Evolutionary conservation across 2,113 vertebrate genomes (phyloP).

Genomic region (Heloderma charlesbogerti): DNA sequence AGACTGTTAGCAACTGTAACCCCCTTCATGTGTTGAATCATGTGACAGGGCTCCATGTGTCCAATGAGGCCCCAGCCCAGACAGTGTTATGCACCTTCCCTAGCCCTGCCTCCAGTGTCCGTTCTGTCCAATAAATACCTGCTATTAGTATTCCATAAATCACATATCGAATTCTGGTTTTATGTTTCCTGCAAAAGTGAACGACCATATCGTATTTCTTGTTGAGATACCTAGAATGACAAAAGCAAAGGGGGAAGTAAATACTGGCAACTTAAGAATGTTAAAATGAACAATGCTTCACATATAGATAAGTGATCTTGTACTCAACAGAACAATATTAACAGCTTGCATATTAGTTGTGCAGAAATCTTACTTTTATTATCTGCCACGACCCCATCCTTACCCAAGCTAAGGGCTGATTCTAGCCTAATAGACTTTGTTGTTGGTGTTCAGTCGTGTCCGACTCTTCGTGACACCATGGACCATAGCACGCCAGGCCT

Average conservation of each 20-base stretch:
- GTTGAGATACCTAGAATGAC: constrained; percentile 74
- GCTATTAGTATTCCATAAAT: constrained; percentile 74
- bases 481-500: too few relatives aligned
- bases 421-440: too few relatives aligned
- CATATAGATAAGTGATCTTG: neutral
- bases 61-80: too few relatives aligned
- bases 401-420: neutral
- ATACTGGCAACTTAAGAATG: neutral
- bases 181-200: constrained; percentile 73
- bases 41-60: too few relatives aligned
- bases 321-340: neutral
- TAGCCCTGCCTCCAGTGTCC: neutral
- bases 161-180: constrained; percentile 62
- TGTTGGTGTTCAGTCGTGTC: too few relatives aligned
- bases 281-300: neutral
- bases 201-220: constrained; percentile 71
- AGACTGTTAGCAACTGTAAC: too few relatives aligned
- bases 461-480: too few relatives aligned
- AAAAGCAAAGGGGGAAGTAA: constrained; percentile 33
- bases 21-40: too few relatives aligned
- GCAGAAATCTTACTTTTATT: neutral
- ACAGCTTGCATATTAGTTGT: neutral
- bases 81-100: too few relatives aligned
- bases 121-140: constrained; percentile 77
- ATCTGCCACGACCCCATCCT: neutral